Base-by-base conservation (phyloP, 2,113 vertebrate genomes). In the Corydoras sp. region DNA sequence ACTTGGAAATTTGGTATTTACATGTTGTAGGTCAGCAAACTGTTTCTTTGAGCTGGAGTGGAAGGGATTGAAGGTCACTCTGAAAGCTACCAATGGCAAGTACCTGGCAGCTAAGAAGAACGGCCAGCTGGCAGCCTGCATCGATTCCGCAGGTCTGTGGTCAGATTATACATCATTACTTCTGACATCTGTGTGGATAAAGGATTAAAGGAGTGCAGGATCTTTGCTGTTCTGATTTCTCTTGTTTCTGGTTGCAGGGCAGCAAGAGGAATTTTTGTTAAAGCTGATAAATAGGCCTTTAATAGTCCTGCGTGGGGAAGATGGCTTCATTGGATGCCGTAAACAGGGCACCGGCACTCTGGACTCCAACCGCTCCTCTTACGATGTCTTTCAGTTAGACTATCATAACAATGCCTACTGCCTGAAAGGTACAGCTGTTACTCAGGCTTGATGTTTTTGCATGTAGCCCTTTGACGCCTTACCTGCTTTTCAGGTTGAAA, bases 221-320 rank as follows among this genome's bases (percentile, higher is more conserved):
- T 43, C 35, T 43, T 5, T 43, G 35, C 35, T 43, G 35, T 43
- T 8, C 35, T 61, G 14, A 9, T 18, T 51, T 8, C 0, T 68
- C 55, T 3, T 60, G 58, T 58, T 30, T 31, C 31, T 75, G 14
- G 58, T 76, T 48, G 0, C 71, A 99, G 97, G 91, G 0, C 94
- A 98, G 71, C 89, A 93, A 0, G 96, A 98, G 78, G 87, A 91
- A 58, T 97, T 99, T 12, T 83, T 97, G 79, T 92, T 99, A 93
- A 98, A 97, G 83, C 92, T 99, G 53, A 98, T 99, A 80, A 99
- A 99, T 84, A 88, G 96, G 10, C 97, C 97, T 18, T 89, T 99
- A 80, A 96, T 99, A 0, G 97, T 98, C 62, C 88, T 99, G 5
- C 94, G 95, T 0, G 96, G 97, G 0, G 95, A 98, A 73, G 93